These are phyloP conservation scores for Eretmochelys imbricata DNA, from an alignment of 2,113 vertebrate species.

Conservation along the genomic window DNA sequence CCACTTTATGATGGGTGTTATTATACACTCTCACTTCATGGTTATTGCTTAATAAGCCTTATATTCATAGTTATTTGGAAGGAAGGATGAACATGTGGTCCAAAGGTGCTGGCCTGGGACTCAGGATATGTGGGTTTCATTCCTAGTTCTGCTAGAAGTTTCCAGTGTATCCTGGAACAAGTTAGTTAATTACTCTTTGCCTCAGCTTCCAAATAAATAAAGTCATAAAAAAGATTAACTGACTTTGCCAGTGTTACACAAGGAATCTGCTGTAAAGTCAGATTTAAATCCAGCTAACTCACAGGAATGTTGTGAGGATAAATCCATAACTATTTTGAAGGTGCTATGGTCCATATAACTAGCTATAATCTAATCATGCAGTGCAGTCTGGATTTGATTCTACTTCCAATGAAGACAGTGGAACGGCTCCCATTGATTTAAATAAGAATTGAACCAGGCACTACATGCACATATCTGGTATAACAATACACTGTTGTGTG, in stretches of 20 bases:
- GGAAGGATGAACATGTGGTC: neutral
- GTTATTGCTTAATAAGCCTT: neutral
- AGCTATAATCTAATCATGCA: neutral
- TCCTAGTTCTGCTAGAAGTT: neutral
- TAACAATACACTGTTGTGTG: neutral
- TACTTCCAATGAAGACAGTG: accelerated
- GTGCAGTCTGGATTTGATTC: neutral
- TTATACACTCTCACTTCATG: neutral
- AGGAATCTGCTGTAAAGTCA: neutral
- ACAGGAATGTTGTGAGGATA: neutral
- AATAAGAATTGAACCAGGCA: neutral
- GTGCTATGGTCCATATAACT: neutral
- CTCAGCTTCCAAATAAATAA: neutral
- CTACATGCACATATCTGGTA: accelerated
- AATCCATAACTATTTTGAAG: neutral
- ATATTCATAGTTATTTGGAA: neutral
- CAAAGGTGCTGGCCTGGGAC: neutral
- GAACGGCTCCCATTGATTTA: neutral
- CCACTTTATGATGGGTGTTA: neutral
- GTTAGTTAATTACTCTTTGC: neutral
- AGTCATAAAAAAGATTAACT: neutral
- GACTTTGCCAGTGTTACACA: neutral
- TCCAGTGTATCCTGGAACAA: neutral
- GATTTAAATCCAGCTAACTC: neutral
- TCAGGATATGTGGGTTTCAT: neutral